Base-by-base conservation (phyloP, 2,888 invertebrate species). In the Standfussiana lucernea region DNA sequence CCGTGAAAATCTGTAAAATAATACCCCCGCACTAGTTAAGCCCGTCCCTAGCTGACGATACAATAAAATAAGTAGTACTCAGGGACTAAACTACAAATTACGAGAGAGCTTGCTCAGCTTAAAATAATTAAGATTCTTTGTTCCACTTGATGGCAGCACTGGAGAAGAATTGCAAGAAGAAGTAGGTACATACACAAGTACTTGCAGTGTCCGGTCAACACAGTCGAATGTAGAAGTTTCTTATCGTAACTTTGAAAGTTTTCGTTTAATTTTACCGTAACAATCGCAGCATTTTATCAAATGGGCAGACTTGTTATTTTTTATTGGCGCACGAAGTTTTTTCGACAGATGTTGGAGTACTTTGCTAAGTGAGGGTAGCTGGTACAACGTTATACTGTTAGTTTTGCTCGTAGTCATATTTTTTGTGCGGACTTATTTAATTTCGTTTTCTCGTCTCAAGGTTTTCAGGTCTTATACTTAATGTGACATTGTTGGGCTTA, bases 71-170 rank as follows among this genome's bases (percentile, higher is more conserved):
- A 95, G 93, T 93, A 90, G 86, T 88, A 88, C 91, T 92, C 90
- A 88, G 90, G 90, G 92, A 93, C 91, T 94, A 92, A 93, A 94
- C 93, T 95, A 95, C 93, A 93, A 95, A 95, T 95, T 94, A 95
- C 93, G 91, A 90, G 89, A 91, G 91, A 93, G 93, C 93, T 93
- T 90, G 92, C 93, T 93, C 93, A 92, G 94, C 94, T 96, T 95
- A 94, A 96, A 95, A 95, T 95, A 95, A 96, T 96, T 96, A 96
- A 95, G 93, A 94, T 93, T 94, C 94, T 95, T 95, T 95, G 94
- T 95, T 91, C 89, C 89, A 90, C 89, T 92, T 92, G 92, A 90
- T 89, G 90, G 90, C 79, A 75, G 89, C 87, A 88, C 90, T 88
- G 77, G 78, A 85, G 79, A 65, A 45, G 56, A 45, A 67, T 59